Percentiles rank a stretch among this genome's conserved stretches.
These are phyloP conservation scores for Apoderus coryli DNA, from an alignment of 2,888 invertebrate species.

Conservation along the genomic window DNA sequence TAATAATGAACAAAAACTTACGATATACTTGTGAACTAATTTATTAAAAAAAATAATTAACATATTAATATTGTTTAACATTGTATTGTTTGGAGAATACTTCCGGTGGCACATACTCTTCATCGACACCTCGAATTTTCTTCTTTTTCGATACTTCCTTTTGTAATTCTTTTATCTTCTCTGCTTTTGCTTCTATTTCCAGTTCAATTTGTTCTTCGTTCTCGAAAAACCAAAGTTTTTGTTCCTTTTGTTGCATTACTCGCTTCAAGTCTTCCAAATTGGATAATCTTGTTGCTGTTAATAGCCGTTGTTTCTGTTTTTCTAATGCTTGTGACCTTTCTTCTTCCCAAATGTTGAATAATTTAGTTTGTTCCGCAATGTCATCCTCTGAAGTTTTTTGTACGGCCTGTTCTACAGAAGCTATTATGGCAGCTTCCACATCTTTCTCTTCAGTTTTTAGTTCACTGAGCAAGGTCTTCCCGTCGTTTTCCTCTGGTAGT, in stretches of 20 bases:
- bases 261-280: slow-evolving; percentile 45
- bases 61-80: slow-evolving; percentile 3
- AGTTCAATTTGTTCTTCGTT: slow-evolving; percentile 63
- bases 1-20: neutral
- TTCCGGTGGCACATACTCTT: slow-evolving; percentile 60
- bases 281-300: slow-evolving; percentile 33
- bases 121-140: slow-evolving; percentile 36
- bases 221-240: slow-evolving; percentile 65
- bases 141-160: slow-evolving; percentile 33
- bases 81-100: slow-evolving; percentile 25
- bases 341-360: slow-evolving; percentile 44
- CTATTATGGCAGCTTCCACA: slow-evolving; percentile 34
- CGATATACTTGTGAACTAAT: neutral
- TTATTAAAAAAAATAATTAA: neutral
- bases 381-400: slow-evolving; percentile 41
- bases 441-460: slow-evolving; percentile 19
- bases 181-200: slow-evolving; percentile 48
- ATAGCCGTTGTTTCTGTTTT: slow-evolving; percentile 40
- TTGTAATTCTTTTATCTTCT: slow-evolving; percentile 27
- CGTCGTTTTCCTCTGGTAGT: slow-evolving; percentile 26
- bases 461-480: slow-evolving; percentile 20
- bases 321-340: slow-evolving; percentile 42
- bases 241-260: slow-evolving; percentile 44
- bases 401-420: slow-evolving; percentile 33
- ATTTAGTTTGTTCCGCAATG: slow-evolving; percentile 41